These are phyloP conservation scores for Clamator glandarius DNA, from an alignment of 2,797 vertebrate genomes.

Conservation along the genomic window DNA sequence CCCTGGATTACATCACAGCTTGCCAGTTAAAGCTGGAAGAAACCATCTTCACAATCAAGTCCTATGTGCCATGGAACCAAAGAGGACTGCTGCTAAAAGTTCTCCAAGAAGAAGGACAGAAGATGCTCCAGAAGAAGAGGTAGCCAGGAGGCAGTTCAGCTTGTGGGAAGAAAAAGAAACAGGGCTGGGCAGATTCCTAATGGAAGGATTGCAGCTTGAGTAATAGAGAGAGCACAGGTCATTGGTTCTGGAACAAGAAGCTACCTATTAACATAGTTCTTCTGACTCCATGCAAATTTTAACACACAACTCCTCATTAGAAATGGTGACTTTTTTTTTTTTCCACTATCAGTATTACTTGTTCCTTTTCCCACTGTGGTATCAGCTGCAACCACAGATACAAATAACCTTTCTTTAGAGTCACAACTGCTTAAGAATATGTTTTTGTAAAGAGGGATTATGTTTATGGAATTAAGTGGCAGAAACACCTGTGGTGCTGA, in stretches of 20 bases:
- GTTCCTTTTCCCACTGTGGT: neutral
- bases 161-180: neutral
- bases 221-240: neutral
- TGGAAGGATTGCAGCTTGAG: conserved; percentile 60
- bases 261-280: neutral
- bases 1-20: conserved; percentile 93
- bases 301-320: neutral
- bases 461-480: neutral
- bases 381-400: neutral
- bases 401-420: neutral
- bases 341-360: neutral
- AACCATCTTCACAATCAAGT: conserved; percentile 85
- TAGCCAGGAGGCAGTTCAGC: neutral
- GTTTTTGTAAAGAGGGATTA: neutral
- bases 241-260: neutral
- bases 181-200: neutral
- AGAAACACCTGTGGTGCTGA: neutral
- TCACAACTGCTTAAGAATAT: neutral
- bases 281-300: neutral
- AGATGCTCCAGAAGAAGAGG: conserved; percentile 82
- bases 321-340: neutral
- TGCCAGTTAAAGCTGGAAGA: conserved; percentile 87
- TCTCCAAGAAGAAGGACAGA: conserved; percentile 89
- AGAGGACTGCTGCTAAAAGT: conserved; percentile 88
- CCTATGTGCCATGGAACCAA: conserved; percentile 93